phyloP scores from a whole-genome alignment of 1,140 invertebrate species.

The Cyrtorhinus lividipennis region DNA sequence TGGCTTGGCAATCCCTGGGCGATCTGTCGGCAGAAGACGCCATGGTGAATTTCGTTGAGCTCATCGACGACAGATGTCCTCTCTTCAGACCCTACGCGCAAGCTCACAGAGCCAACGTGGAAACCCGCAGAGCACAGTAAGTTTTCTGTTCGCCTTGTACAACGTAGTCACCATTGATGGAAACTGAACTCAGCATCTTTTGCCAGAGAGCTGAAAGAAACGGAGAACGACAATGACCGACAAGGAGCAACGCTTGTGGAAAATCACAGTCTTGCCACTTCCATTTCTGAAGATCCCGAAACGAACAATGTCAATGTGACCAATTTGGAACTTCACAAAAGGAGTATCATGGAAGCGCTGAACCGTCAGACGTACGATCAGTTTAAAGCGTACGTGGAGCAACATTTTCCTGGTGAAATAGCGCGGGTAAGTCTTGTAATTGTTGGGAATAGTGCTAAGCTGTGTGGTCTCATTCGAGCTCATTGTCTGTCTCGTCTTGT shows the following conservation, averaged over 20 bases:
- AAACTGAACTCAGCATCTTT: too few species aligned
- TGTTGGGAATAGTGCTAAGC: too few species aligned
- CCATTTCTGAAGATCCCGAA: neutral
- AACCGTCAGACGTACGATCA: constrained; percentile 93
- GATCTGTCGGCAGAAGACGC: constrained; percentile 72
- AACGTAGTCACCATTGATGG: too few species aligned
- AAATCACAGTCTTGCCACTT: too few species aligned
- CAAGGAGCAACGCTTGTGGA: too few species aligned
- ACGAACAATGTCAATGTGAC: constrained; percentile 1
- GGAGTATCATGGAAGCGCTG: constrained; percentile 86
- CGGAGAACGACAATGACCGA: constrained; percentile 25
- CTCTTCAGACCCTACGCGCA: constrained; percentile 82
- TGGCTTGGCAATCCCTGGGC: constrained; percentile 85
- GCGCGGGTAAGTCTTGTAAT: too few species aligned
- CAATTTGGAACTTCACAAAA: constrained; percentile 32
- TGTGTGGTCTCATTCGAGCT: too few species aligned
- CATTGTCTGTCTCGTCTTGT: too few species aligned
- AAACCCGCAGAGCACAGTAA: constrained; percentile 49
- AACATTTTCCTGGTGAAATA: constrained; percentile 84
- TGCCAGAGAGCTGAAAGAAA: constrained; percentile 43
- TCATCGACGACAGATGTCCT: constrained; percentile 72
- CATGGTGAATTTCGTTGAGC: constrained; percentile 80
- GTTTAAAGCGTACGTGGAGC: constrained; percentile 86
- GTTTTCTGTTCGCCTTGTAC: too few species aligned
- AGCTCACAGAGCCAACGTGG: constrained; percentile 72